phyloP scores from a whole-genome alignment of 1,140 invertebrate species.

The Drosophila nikananu region DNA sequence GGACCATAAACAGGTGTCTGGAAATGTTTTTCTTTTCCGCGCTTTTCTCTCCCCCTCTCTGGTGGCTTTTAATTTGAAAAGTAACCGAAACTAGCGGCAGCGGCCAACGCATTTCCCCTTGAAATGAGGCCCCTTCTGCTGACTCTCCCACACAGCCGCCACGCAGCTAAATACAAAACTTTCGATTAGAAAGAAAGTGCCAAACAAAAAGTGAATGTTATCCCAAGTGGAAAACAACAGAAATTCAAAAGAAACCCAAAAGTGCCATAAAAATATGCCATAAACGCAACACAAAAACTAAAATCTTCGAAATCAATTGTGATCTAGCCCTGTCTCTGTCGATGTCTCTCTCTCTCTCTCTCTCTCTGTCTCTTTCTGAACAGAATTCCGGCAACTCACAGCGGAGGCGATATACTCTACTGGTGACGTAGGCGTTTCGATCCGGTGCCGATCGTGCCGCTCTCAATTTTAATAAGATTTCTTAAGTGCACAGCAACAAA shows the following conservation, averaged over 20 bases:
- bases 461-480: conserved; percentile 34
- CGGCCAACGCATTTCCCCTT: conserved; percentile 50
- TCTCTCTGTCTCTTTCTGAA: conserved; percentile 8
- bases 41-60: conserved; percentile 37
- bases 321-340: conserved; percentile 22
- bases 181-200: conserved; percentile 79
- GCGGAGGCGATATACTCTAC: conserved; percentile 19
- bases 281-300: conserved; percentile 39
- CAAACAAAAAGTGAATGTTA: conserved; percentile 78
- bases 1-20: conserved; percentile 44
- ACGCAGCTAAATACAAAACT: conserved; percentile 56
- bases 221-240: conserved; percentile 41
- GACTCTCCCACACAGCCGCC: conserved; percentile 36
- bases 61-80: conserved; percentile 65
- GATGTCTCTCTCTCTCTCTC: not conserved
- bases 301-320: conserved; percentile 55
- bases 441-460: conserved; percentile 42
- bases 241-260: conserved; percentile 45
- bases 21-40: conserved; percentile 34
- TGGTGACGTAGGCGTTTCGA: conserved; percentile 42
- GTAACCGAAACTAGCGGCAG: conserved; percentile 47
- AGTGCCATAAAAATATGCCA: conserved; percentile 65
- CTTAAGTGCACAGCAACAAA: conserved; percentile 13
- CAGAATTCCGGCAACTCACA: conserved; percentile 38
- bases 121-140: not conserved